phyloP scores from a whole-genome alignment of 37 sponge, comb jelly and placozoan species.

The Ephydatia muelleri region DNA sequence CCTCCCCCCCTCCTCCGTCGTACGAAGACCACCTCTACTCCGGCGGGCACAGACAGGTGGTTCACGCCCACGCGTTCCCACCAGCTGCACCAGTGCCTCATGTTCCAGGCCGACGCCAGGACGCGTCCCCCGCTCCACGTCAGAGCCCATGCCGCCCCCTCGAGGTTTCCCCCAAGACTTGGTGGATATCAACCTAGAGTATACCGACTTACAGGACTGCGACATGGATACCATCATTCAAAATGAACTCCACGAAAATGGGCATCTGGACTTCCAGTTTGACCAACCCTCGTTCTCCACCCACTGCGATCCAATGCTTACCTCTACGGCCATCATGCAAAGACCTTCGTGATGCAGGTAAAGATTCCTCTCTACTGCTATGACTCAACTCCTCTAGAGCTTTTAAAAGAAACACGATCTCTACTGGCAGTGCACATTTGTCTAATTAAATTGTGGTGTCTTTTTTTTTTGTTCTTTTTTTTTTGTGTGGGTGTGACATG shows the following conservation, averaged over 20 bases:
- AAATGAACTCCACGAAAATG: slow-evolving; percentile 58
- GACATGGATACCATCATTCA: slow-evolving; percentile 54
- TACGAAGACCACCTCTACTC: slow-evolving; percentile 26
- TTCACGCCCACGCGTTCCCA: slow-evolving; percentile 55
- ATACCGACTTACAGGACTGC: slow-evolving; percentile 31
- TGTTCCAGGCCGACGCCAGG: slow-evolving; percentile 24
- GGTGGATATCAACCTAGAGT: slow-evolving; percentile 40
- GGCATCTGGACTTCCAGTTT: slow-evolving; percentile 57
- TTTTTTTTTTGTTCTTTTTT: too few relatives aligned
- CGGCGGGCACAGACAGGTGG: neutral
- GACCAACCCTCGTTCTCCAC: slow-evolving; percentile 5
- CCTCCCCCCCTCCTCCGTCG: slow-evolving; percentile 53
- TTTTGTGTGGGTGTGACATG: too few relatives aligned
- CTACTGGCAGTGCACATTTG: too few relatives aligned
- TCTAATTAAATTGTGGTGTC: too few relatives aligned
- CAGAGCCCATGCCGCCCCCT: slow-evolving; percentile 42
- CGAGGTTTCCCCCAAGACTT: slow-evolving; percentile 52
- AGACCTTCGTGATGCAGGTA: slow-evolving; percentile 15
- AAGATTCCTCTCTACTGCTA: too few relatives aligned
- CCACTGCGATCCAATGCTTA: slow-evolving; percentile 51
- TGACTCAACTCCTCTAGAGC: too few relatives aligned
- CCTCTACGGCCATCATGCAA: slow-evolving; percentile 36
- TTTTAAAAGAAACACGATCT: too few relatives aligned
- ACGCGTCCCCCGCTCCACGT: slow-evolving; percentile 66
- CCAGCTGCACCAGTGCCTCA: slow-evolving; percentile 59